A percentile compares a stretch with the other conserved stretches of the same genome.
Conservation (phyloP, 2,797 vertebrate genomes). For the Platalea minor region DNA sequence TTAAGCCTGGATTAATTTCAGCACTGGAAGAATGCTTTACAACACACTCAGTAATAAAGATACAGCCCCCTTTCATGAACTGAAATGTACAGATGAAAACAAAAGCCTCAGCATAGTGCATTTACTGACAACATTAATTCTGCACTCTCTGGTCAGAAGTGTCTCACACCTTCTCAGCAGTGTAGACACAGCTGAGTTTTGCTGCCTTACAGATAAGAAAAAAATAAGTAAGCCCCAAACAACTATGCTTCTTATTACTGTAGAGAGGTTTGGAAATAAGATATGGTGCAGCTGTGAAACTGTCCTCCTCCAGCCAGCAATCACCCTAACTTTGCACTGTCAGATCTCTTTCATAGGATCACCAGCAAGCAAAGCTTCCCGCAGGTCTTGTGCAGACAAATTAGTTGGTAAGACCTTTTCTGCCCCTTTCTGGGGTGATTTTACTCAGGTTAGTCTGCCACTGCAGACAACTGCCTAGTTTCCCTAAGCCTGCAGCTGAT, state of each 20-base stretch:
- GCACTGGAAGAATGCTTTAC: background rate
- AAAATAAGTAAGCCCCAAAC: background rate
- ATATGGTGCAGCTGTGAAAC: background rate
- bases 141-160: background rate
- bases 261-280: background rate
- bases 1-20: background rate
- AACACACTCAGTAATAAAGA: background rate
- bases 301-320: background rate
- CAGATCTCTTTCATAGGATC: background rate
- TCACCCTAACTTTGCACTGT: too few relatives aligned
- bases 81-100: background rate
- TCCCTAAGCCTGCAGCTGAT: background rate
- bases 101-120: background rate
- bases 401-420: background rate
- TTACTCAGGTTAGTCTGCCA: background rate
- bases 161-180: background rate
- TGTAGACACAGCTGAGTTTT: background rate
- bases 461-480: background rate
- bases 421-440: background rate
- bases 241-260: background rate
- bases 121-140: background rate
- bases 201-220: background rate
- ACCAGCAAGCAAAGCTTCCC: background rate
- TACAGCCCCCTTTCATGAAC: background rate
- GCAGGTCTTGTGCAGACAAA: background rate